Conservation (phyloP, 2,888 invertebrate genomes). For the Stenodera caucasica region DNA sequence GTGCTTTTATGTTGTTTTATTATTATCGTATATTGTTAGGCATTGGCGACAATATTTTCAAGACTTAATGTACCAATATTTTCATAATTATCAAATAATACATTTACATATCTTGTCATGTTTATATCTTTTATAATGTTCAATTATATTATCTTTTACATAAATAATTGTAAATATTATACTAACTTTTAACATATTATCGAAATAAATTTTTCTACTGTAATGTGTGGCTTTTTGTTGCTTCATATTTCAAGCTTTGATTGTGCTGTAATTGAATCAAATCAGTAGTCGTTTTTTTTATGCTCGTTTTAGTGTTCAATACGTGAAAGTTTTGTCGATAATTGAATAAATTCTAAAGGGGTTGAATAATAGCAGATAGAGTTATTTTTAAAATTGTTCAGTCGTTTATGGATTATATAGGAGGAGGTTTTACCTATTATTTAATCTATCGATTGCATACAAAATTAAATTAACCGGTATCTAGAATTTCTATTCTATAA, state of each 20-base stretch:
- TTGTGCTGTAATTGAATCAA: no score
- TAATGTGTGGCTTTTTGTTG: neutral
- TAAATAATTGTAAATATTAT: neutral
- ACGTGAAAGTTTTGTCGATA: no score
- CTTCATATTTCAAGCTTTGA: neutral
- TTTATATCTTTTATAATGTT: neutral
- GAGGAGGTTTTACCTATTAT: no score
- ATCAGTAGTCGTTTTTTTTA: no score
- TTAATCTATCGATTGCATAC: neutral
- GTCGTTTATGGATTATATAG: no score
- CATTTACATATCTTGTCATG: neutral
- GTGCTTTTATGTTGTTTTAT: constrained; percentile 28
- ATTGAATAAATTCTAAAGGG: no score
- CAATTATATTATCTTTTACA: neutral
- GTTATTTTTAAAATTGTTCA: no score
- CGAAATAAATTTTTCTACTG: neutral
- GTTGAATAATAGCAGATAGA: no score
- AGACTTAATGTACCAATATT: constrained; percentile 4
- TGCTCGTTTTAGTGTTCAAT: no score
- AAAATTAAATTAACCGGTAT: constrained; percentile 1
- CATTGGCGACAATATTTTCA: constrained; percentile 19
- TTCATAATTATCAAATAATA: neutral
- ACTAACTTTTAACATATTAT: neutral
- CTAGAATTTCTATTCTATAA: neutral
- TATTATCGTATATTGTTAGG: constrained; percentile 27